Conservation (phyloP, 2,113 vertebrate species). For the Bambusicola thoracicus region DNA sequence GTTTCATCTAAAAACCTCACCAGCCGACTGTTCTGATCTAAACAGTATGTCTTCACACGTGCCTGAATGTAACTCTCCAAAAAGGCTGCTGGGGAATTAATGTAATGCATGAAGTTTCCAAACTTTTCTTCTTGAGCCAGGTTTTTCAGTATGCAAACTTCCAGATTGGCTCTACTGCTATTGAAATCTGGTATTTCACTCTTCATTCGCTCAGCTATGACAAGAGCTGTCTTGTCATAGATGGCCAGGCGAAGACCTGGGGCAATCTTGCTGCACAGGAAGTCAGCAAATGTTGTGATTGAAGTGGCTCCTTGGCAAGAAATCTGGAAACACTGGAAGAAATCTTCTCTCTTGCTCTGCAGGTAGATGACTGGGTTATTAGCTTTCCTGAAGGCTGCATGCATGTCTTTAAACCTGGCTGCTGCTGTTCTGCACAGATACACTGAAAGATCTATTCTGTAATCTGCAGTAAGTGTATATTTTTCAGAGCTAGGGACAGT, state of each 20-base stretch:
- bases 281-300: slow-evolving; percentile 59
- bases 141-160: slow-evolving; percentile 75
- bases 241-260: not conserved
- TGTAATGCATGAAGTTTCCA: slow-evolving; percentile 67
- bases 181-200: slow-evolving; percentile 59
- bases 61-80: slow-evolving; percentile 61
- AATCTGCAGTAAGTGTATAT: slow-evolving; percentile 32
- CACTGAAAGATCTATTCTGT: slow-evolving; percentile 59
- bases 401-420: slow-evolving; percentile 56
- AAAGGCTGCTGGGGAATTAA: not conserved
- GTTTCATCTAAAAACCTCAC: not conserved
- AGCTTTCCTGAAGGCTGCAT: slow-evolving; percentile 41
- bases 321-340: slow-evolving; percentile 53
- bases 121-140: slow-evolving; percentile 79
- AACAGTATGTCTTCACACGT: slow-evolving; percentile 42
- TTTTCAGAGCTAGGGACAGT: not conserved
- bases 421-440: slow-evolving; percentile 51
- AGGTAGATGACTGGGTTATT: slow-evolving; percentile 68
- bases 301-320: slow-evolving; percentile 73
- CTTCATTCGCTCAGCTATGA: slow-evolving; percentile 66
- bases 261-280: slow-evolving; percentile 77
- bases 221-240: slow-evolving; percentile 51
- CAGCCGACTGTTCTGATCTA: not conserved
- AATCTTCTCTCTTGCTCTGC: slow-evolving; percentile 69
- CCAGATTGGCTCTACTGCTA: slow-evolving; percentile 75